These are phyloP conservation scores for Globodera ellingtonae DNA, from an alignment of 1,140 invertebrate species.

Conservation along the genomic window DNA sequence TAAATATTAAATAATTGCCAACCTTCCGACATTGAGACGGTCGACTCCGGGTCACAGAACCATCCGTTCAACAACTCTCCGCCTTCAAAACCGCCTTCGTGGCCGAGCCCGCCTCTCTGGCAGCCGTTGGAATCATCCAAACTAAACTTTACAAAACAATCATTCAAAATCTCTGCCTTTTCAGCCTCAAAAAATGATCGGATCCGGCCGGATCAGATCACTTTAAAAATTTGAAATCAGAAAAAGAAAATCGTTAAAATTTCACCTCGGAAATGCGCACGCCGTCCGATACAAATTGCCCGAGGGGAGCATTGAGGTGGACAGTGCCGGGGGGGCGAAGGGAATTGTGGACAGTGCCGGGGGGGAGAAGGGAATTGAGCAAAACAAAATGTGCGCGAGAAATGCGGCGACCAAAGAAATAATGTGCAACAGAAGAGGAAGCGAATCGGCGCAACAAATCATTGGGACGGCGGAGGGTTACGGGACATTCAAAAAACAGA, in stretches of 20 bases:
- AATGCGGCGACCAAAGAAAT: not conserved
- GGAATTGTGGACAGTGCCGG: not conserved
- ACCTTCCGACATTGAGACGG: conserved; percentile 27
- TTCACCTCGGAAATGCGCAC: not conserved
- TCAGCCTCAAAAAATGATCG: too few relatives aligned
- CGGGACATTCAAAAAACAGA: too few relatives aligned
- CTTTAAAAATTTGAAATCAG: too few relatives aligned
- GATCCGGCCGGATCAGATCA: too few relatives aligned
- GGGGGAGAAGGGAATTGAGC: not conserved
- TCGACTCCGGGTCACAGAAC: conserved; percentile 29
- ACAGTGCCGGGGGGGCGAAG: not conserved
- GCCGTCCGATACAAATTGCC: not conserved
- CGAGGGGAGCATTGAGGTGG: not conserved
- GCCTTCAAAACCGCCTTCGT: not conserved
- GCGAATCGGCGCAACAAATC: too few relatives aligned
- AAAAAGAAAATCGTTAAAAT: too few relatives aligned
- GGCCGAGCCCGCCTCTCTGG: conserved; percentile 1
- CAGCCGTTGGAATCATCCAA: conserved; percentile 18
- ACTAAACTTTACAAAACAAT: not conserved
- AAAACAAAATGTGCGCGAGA: not conserved
- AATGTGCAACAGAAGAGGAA: too few relatives aligned
- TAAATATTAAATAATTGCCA: not conserved
- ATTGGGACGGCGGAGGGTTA: too few relatives aligned
- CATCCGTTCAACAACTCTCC: conserved; percentile 7
- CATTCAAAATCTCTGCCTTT: too few relatives aligned